phyloP scores from a whole-genome alignment of 2,113 vertebrate species.

The Cephalophus harveyi region DNA sequence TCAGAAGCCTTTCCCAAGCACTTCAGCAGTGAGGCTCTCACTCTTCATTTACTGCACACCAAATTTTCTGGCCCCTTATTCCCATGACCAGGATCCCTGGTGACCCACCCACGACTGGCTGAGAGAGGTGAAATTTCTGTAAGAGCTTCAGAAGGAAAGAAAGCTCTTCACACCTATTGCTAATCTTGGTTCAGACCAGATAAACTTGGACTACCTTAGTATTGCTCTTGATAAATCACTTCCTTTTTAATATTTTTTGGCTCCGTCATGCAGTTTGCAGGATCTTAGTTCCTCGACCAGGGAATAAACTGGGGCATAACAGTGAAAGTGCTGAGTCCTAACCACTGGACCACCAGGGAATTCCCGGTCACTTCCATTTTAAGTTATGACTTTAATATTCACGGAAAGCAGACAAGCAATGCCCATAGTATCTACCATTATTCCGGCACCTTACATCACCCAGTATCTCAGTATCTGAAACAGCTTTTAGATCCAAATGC shows the following conservation, averaged over 20 bases:
- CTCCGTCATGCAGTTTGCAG: neutral
- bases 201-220: neutral
- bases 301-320: neutral
- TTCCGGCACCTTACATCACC: neutral
- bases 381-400: neutral
- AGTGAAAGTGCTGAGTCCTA: neutral
- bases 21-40: neutral
- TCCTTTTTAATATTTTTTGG: neutral
- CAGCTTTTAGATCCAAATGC: neutral
- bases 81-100: neutral
- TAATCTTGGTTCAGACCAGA: neutral
- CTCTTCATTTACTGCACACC: neutral
- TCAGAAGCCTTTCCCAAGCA: neutral
- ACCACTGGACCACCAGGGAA: neutral
- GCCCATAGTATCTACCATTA: neutral
- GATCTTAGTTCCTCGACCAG: neutral
- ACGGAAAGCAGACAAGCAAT: neutral
- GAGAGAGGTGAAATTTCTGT: neutral
- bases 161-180: neutral
- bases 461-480: neutral
- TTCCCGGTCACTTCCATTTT: neutral
- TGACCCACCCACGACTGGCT: neutral
- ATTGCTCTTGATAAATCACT: neutral
- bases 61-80: neutral
- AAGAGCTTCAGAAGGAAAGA: neutral